These are phyloP conservation scores for Hozukius guyotensis DNA, from an alignment of 2,797 vertebrate genomes.

Conservation along the genomic window DNA sequence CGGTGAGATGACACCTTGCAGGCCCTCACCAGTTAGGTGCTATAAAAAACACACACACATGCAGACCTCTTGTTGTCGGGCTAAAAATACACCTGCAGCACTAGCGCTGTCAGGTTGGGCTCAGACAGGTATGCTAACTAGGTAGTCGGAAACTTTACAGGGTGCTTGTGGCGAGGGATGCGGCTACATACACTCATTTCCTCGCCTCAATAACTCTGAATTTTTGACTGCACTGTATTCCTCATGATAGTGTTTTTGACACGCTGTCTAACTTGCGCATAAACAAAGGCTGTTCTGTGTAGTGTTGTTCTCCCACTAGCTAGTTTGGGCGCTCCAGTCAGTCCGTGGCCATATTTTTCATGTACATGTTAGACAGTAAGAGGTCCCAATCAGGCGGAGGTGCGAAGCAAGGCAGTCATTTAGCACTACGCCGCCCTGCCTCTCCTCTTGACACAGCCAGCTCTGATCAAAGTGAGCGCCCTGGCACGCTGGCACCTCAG, in stretches of 20 bases:
- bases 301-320: background rate
- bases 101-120: slow-evolving; percentile 47
- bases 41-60: slow-evolving; percentile 15
- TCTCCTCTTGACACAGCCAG: slow-evolving; percentile 14
- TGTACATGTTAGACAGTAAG: slow-evolving; percentile 5
- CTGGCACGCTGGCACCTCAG: slow-evolving; percentile 27
- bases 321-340: background rate
- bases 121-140: slow-evolving; percentile 60
- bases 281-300: slow-evolving; percentile 25
- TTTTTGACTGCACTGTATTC: slow-evolving; percentile 7
- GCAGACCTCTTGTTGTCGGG: slow-evolving; percentile 24
- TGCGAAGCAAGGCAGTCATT: slow-evolving; percentile 44
- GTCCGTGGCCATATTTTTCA: background rate
- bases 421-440: background rate
- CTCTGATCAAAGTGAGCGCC: slow-evolving; percentile 30
- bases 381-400: background rate
- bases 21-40: slow-evolving; percentile 42
- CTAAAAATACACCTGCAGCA: slow-evolving; percentile 69
- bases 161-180: slow-evolving; percentile 22
- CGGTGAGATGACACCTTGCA: slow-evolving; percentile 59
- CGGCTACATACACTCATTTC: slow-evolving; percentile 16
- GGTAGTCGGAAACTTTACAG: slow-evolving; percentile 42
- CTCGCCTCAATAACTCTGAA: slow-evolving; percentile 4
- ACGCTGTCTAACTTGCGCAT: background rate
- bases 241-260: slow-evolving; percentile 16